Evolutionary conservation across 2,797 vertebrate genomes (phyloP).

Genomic region (Leptatherina wallacei): DNA sequence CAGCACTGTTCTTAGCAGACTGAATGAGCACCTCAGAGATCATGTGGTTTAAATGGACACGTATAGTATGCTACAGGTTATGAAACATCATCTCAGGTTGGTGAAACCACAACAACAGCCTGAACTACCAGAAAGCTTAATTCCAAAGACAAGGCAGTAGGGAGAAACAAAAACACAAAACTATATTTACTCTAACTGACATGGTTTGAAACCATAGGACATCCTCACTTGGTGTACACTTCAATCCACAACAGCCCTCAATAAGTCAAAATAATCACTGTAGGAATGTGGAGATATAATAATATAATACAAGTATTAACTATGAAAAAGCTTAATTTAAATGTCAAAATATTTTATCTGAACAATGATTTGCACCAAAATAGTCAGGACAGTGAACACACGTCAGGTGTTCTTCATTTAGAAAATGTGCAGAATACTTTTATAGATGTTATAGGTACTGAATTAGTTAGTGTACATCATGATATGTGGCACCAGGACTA

Average conservation of each 20-base stretch:
- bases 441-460: neutral
- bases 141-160: neutral
- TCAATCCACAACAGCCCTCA: neutral
- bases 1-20: slow-evolving; percentile 5
- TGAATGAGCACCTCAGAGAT: slow-evolving; percentile 1
- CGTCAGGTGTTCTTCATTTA: no score
- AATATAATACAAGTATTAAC: neutral
- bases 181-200: neutral
- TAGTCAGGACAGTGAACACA: neutral
- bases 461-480: neutral
- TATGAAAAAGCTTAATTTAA: neutral
- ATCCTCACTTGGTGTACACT: neutral
- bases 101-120: neutral
- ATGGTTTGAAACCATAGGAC: neutral
- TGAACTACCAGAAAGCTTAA: neutral
- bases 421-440: neutral
- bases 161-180: neutral
- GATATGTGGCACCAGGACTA: neutral
- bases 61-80: neutral
- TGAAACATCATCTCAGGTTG: neutral
- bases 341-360: neutral
- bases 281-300: neutral
- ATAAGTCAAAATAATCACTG: neutral
- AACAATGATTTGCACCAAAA: neutral
- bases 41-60: neutral